Percentiles rank a stretch among this genome's conserved stretches.
Evolutionary conservation across 2,888 invertebrate genomes (phyloP).

Genomic region (Aleiodes testaceus): DNA sequence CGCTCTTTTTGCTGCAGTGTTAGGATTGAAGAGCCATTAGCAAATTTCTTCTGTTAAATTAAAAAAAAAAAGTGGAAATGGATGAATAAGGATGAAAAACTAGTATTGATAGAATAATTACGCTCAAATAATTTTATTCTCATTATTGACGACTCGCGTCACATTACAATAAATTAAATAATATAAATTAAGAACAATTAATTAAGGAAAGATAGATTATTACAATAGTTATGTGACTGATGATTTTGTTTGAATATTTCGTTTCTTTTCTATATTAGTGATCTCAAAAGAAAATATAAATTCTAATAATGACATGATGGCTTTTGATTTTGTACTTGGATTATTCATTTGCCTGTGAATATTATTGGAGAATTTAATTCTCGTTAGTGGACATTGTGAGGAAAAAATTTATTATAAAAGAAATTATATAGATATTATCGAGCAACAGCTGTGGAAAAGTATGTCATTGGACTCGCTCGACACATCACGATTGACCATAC

Average conservation of each 20-base stretch:
- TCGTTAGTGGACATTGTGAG: background rate
- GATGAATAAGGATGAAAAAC: background rate
- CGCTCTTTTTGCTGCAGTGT: slow-evolving; percentile 87
- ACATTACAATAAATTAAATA: slow-evolving; percentile 17
- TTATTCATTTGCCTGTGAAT: background rate
- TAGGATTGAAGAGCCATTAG: slow-evolving; percentile 77
- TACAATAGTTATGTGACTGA: background rate
- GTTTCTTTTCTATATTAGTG: too few relatives aligned
- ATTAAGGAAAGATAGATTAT: background rate
- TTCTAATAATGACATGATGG: too few relatives aligned
- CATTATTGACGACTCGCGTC: slow-evolving; percentile 26
- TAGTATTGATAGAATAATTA: slow-evolving; percentile 6
- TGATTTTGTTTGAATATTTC: slow-evolving; percentile 43
- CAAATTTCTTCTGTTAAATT: slow-evolving; percentile 3
- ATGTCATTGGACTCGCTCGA: slow-evolving; percentile 51
- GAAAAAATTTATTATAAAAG: background rate
- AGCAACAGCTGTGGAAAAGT: slow-evolving; percentile 47
- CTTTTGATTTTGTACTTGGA: too few relatives aligned
- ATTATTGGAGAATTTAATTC: background rate
- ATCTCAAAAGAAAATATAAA: too few relatives aligned
- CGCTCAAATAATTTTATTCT: slow-evolving; percentile 26
- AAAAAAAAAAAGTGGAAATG: background rate
- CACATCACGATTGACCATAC: slow-evolving; percentile 50
- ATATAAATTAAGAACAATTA: background rate
- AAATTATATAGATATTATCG: slow-evolving; percentile 41